Conservation (phyloP, 2,888 invertebrate species). For the Tachina lurida region DNA sequence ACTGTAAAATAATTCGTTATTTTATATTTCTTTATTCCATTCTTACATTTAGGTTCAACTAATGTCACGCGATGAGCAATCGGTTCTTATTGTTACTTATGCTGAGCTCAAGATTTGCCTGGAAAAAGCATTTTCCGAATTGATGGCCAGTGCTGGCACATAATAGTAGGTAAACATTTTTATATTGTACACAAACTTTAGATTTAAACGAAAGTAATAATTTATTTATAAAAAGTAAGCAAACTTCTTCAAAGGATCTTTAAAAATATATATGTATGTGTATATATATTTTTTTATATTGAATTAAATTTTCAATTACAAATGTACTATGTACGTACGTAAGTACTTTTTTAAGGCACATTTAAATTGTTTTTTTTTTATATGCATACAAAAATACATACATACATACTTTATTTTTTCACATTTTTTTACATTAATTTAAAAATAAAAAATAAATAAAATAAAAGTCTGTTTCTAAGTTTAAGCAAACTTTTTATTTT, state of each 20-base stretch:
- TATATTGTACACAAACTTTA: constrained; percentile 61
- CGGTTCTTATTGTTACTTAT: constrained; percentile 97
- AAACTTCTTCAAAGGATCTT: constrained; percentile 50
- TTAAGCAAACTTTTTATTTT: constrained; percentile 47
- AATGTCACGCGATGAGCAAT: constrained; percentile 98
- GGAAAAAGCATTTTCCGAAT: constrained; percentile 95
- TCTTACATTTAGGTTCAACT: constrained; percentile 89
- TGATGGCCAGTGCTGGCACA: constrained; percentile 83
- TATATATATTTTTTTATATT: constrained; percentile 10
- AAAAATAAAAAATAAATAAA: constrained; percentile 6
- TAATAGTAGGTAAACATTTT: constrained; percentile 76
- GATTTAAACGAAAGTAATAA: constrained; percentile 48
- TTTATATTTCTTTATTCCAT: neutral
- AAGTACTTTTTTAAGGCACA: neutral
- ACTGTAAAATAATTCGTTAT: neutral
- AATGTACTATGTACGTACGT: too few relatives aligned
- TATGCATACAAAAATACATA: too few relatives aligned
- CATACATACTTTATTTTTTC: neutral
- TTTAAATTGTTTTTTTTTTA: constrained; percentile 16
- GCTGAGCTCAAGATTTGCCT: constrained; percentile 97
- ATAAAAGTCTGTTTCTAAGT: constrained; percentile 51
- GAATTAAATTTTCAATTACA: constrained; percentile 17
- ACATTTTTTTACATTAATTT: constrained; percentile 13
- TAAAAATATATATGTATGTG: too few relatives aligned
- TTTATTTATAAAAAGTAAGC: constrained; percentile 33